Conservation (phyloP, 2,797 vertebrate genomes). For the Adrianichthys oophorus region DNA sequence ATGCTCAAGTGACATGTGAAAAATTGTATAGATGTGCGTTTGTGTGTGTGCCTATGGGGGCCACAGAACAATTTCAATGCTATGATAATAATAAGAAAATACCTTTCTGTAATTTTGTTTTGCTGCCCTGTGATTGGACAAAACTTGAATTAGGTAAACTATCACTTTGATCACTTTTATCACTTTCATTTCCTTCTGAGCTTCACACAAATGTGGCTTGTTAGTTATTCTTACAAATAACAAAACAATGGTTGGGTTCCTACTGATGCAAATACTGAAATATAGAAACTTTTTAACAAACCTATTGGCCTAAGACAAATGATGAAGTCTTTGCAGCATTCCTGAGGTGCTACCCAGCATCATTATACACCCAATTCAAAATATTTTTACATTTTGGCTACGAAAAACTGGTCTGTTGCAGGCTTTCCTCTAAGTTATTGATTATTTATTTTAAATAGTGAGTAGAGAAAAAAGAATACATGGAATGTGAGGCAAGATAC, state of each 20-base stretch:
- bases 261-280: conserved; percentile 15
- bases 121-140: conserved; percentile 34
- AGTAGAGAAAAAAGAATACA: too few relatives aligned
- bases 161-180: too few relatives aligned
- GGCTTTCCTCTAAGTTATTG: too few relatives aligned
- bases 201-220: conserved; percentile 14
- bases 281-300: conserved; percentile 7
- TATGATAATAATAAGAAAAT: conserved; percentile 49
- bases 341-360: not conserved
- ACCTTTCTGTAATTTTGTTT: conserved; percentile 44
- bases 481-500: too few relatives aligned
- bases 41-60: conserved; percentile 13
- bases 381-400: too few relatives aligned
- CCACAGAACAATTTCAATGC: conserved; percentile 32
- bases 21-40: conserved; percentile 25
- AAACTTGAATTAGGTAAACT: conserved; percentile 26
- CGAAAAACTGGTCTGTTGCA: too few relatives aligned
- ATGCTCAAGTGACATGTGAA: conserved; percentile 68
- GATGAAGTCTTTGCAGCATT: conserved; percentile 3
- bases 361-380: too few relatives aligned
- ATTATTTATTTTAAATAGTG: too few relatives aligned
- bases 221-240: conserved; percentile 2
- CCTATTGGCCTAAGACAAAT: conserved; percentile 11
- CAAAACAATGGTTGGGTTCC: not conserved
- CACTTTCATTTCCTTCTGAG: conserved; percentile 40